phyloP scores from a whole-genome alignment of 2,113 vertebrate species.

The Bujurquina vittata region DNA sequence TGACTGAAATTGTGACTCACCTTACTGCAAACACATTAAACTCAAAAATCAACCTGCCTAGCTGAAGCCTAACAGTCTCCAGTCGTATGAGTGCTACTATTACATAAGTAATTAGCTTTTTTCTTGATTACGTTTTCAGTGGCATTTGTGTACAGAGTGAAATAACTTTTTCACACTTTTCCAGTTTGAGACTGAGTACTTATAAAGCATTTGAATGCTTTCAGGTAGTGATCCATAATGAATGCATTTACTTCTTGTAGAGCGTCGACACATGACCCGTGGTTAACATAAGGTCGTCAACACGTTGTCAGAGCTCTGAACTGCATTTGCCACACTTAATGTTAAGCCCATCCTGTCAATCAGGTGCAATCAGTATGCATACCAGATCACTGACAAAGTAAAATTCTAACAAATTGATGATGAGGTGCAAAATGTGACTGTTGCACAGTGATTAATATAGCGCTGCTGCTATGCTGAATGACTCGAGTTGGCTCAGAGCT shows the following conservation, averaged over 20 bases:
- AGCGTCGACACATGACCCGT: not conserved
- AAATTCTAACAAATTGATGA: not conserved
- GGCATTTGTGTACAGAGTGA: not conserved
- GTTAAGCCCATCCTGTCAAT: not conserved
- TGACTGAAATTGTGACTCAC: slow-evolving; percentile 36
- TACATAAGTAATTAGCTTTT: not conserved
- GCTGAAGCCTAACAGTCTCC: not conserved
- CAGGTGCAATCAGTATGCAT: not conserved
- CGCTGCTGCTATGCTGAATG: not conserved
- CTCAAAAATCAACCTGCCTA: not conserved
- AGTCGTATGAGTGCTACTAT: not conserved
- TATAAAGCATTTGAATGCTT: not conserved
- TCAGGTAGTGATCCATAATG: not conserved
- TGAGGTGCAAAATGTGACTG: not conserved
- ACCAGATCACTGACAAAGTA: not conserved
- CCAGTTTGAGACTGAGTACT: not conserved
- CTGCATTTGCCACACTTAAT: not conserved
- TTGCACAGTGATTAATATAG: not conserved
- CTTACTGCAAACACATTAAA: slow-evolving; percentile 10
- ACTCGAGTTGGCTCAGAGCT: not conserved
- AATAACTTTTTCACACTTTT: not conserved
- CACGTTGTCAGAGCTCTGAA: not conserved
- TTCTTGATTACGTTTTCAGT: not conserved
- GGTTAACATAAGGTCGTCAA: not conserved
- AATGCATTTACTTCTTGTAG: not conserved